A percentile compares a stretch with the other conserved stretches of the same genome.
phyloP scores from a whole-genome alignment of 2,113 vertebrate species.

The Podocnemis expansa region DNA sequence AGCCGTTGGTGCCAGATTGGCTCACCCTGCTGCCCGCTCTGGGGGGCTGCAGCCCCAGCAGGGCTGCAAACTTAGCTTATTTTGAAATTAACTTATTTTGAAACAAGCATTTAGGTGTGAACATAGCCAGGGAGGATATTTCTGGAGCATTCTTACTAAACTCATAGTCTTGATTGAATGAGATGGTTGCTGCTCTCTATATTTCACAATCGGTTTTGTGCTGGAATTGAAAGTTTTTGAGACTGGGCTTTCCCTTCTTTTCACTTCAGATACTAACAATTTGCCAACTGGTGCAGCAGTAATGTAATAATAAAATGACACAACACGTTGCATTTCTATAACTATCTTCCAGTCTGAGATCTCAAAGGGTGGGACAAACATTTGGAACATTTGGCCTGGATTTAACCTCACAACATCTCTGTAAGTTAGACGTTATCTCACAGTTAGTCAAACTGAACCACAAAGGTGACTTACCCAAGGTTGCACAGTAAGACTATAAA shows the following conservation, averaged over 20 bases:
- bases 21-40: too few species aligned
- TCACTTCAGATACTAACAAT: background rate
- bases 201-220: background rate
- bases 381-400: background rate
- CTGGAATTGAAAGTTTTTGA: background rate
- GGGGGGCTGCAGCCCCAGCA: too few species aligned
- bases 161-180: background rate
- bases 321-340: background rate
- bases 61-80: too few species aligned
- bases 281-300: background rate
- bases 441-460: background rate
- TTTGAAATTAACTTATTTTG: too few species aligned
- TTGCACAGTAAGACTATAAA: accelerated
- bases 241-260: background rate
- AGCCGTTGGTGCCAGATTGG: too few species aligned
- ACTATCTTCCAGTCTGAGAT: background rate
- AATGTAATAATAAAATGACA: background rate
- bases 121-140: too few species aligned
- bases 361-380: background rate
- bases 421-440: background rate
- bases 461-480: background rate
- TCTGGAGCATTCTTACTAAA: background rate
- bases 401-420: background rate
- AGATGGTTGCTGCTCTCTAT: background rate
- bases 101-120: too few species aligned